These are phyloP conservation scores for Harpagoxenus sublaevis DNA, from an alignment of 2,888 invertebrate genomes.

Conservation along the genomic window DNA sequence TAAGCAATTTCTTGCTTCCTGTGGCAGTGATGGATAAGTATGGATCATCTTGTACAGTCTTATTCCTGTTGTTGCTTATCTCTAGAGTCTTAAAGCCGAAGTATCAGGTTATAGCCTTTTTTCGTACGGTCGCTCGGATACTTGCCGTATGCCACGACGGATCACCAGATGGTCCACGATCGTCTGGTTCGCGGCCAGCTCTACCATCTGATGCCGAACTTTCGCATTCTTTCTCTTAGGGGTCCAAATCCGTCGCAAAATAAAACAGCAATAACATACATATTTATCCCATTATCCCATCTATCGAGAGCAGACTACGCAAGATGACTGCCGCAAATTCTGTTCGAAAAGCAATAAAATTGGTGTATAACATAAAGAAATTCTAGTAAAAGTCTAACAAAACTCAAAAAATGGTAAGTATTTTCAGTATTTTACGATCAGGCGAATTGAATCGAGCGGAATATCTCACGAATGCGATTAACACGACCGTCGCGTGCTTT, in stretches of 20 bases:
- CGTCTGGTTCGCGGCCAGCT: slow-evolving; percentile 66
- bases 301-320: not conserved
- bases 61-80: slow-evolving; percentile 60
- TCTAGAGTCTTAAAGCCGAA: slow-evolving; percentile 63
- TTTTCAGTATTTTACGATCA: not conserved
- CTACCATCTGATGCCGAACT: slow-evolving; percentile 76
- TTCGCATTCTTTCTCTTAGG: slow-evolving; percentile 73
- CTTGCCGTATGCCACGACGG: slow-evolving; percentile 80
- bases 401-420: not conserved
- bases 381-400: not conserved
- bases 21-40: not conserved
- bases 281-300: slow-evolving; percentile 9
- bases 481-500: not conserved
- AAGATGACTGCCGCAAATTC: not conserved
- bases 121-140: slow-evolving; percentile 72
- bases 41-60: slow-evolving; percentile 19
- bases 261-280: slow-evolving; percentile 37
- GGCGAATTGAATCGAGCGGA: not conserved
- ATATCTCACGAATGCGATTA: slow-evolving; percentile 19
- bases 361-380: not conserved
- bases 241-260: slow-evolving; percentile 62
- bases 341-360: not conserved
- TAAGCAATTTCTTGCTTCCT: not conserved
- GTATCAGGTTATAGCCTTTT: slow-evolving; percentile 73
- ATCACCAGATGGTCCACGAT: slow-evolving; percentile 82